Evolutionary conservation across 2,888 invertebrate species (phyloP).

Genomic region (Caenorhabditis parvicauda): DNA sequence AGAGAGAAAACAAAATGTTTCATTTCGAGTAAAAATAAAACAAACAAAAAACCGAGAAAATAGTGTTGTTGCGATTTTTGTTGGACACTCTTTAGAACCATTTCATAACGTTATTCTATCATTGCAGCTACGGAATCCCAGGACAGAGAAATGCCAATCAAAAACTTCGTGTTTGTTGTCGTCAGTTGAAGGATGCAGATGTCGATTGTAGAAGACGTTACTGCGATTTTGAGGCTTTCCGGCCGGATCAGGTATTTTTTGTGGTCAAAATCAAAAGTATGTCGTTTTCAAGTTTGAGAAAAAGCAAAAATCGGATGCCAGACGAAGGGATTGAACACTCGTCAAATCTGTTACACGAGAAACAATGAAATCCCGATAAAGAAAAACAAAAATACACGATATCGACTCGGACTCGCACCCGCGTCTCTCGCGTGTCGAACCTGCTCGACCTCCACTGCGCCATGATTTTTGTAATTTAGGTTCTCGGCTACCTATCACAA

Average conservation of each 20-base stretch:
- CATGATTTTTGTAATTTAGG: conserved; percentile 30
- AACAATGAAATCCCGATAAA: no score
- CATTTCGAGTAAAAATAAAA: no score
- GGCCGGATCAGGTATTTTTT: conserved; percentile 17
- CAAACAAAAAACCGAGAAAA: no score
- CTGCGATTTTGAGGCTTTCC: conserved; percentile 58
- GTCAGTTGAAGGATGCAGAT: conserved; percentile 57
- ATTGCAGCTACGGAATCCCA: conserved; percentile 28
- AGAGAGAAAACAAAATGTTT: no score
- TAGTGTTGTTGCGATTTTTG: no score
- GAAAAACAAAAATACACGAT: no score
- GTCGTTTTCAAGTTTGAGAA: no score
- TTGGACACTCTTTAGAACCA: no score
- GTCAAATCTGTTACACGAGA: no score
- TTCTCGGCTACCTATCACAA: conserved; percentile 53
- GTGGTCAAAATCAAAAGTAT: background rate
- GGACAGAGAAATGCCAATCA: conserved; percentile 46
- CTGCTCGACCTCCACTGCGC: background rate
- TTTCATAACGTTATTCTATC: no score
- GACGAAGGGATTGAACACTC: no score
- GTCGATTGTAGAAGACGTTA: conserved; percentile 55
- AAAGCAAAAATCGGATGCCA: no score
- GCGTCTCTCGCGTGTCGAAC: conserved; percentile 11
- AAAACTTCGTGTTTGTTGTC: conserved; percentile 55
- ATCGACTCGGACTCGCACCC: background rate